A percentile compares a stretch with the other conserved stretches of the same genome.
Evolutionary conservation across 2,113 vertebrate genomes (phyloP).

Genomic region (rabbit (Oryctolagus cuniculus)): mOryCun1.1 NC_091436.1:44220001-44220500

Average conservation of each 20-base stretch:
- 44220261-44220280: background rate
- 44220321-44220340: slow-evolving; percentile 14
- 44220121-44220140: background rate
- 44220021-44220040: background rate
- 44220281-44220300: background rate
- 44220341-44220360: background rate
- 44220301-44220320: background rate
- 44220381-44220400: background rate
- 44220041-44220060: too few relatives aligned
- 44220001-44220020: background rate
- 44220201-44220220: background rate
- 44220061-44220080: background rate
- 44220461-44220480: background rate
- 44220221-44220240: too few relatives aligned
- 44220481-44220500: too few relatives aligned
- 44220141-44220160: background rate
- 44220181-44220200: background rate
- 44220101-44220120: background rate
- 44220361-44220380: background rate
- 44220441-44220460: background rate
- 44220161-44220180: background rate
- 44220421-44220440: background rate
- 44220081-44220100: background rate
- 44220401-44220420: background rate
- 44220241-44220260: background rate